Conservation (phyloP, 2,888 invertebrate species). For the Carabus problematicus region DNA sequence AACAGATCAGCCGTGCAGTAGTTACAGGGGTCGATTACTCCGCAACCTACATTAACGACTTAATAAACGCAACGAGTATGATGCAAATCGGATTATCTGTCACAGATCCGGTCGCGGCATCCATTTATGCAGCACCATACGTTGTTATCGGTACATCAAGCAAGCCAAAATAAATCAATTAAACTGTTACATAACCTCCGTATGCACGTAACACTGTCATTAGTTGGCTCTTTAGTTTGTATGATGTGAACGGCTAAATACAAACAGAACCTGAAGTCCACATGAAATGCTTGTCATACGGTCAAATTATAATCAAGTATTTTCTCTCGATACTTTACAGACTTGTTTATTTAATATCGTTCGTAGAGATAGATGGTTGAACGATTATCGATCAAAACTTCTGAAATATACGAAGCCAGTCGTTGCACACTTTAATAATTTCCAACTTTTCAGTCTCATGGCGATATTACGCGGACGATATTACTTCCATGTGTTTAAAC, state of each 20-base stretch:
- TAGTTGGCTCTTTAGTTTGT: no score
- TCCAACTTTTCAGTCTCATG: constrained; percentile 35
- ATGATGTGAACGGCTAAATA: no score
- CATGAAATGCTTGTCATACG: no score
- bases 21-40: constrained; percentile 6
- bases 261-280: no score
- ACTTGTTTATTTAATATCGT: constrained; percentile 32
- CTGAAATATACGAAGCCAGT: constrained; percentile 16
- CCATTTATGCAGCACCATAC: background rate
- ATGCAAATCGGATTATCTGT: constrained; percentile 27
- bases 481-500: constrained; percentile 37
- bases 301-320: no score
- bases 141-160: no score
- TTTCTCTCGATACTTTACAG: background rate
- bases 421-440: constrained; percentile 30
- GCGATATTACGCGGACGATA: constrained; percentile 32
- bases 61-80: constrained; percentile 34
- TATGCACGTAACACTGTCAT: no score
- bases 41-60: constrained; percentile 30
- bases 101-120: constrained; percentile 3
- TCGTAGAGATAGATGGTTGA: constrained; percentile 28
- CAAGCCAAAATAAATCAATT: no score
- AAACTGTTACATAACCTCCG: no score
- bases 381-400: constrained; percentile 32
- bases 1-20: constrained; percentile 12